Percentiles rank a stretch among this genome's conserved stretches.
These are phyloP conservation scores for Stenchaetothrips biformis DNA, from an alignment of 2,888 invertebrate genomes.

Conservation along the genomic window DNA sequence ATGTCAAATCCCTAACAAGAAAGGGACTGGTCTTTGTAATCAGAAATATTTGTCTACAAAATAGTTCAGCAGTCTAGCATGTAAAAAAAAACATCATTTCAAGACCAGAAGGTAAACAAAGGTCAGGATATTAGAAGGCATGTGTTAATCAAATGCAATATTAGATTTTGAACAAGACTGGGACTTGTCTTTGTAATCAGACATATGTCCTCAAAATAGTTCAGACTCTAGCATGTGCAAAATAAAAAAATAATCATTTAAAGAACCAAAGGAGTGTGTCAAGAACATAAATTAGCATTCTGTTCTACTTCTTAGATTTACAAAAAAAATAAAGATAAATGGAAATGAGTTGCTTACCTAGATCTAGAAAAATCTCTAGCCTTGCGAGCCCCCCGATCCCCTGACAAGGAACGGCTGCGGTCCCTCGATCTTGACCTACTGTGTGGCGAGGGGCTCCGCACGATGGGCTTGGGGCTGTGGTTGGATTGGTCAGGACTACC, in stretches of 20 bases:
- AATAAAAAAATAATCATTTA: too few species aligned
- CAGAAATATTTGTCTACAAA: too few species aligned
- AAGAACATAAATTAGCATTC: too few species aligned
- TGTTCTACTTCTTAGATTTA: not conserved
- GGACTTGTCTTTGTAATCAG: too few species aligned
- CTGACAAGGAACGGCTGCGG: constrained; percentile 1
- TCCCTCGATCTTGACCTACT: constrained; percentile 16
- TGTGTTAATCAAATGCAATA: too few species aligned
- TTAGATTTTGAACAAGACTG: too few species aligned
- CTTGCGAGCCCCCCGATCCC: not conserved
- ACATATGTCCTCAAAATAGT: too few species aligned
- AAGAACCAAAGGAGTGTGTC: not conserved
- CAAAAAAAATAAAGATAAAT: not conserved
- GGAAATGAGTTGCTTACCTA: not conserved
- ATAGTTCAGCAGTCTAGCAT: not conserved
- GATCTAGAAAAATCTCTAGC: not conserved
- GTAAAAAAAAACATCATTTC: not conserved
- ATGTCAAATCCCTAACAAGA: too few species aligned
- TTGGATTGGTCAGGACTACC: not conserved
- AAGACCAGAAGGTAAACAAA: not conserved
- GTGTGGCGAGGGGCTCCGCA: constrained; percentile 8
- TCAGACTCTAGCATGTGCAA: too few species aligned
- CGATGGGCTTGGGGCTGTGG: constrained; percentile 10
- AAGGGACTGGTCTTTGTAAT: too few species aligned
- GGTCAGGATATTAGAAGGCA: too few species aligned